Percentiles rank a stretch among this genome's conserved stretches.
Conservation (phyloP, 2,888 invertebrate genomes). For the Agonopterix arenella region DNA sequence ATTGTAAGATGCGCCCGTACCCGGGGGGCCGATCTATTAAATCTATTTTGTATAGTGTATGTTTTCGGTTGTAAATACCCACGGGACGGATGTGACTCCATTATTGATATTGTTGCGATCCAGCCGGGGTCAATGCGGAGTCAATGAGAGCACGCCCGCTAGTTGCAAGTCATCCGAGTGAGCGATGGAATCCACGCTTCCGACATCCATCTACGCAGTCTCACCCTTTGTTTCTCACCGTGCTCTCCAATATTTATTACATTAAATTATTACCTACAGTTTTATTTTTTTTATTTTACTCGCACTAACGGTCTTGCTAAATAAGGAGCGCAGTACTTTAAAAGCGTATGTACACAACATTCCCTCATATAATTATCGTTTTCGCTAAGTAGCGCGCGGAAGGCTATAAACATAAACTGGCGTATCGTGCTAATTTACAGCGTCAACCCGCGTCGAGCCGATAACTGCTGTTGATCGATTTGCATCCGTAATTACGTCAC, state of each 20-base stretch:
- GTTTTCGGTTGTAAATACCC: slow-evolving; percentile 37
- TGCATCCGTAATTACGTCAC: slow-evolving; percentile 75
- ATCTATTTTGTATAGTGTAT: slow-evolving; percentile 33
- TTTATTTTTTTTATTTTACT: not conserved
- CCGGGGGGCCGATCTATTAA: slow-evolving; percentile 59
- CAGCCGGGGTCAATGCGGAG: slow-evolving; percentile 65
- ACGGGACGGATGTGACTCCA: slow-evolving; percentile 56
- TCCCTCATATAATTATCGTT: slow-evolving; percentile 45
- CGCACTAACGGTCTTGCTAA: not conserved
- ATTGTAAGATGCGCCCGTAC: slow-evolving; percentile 25
- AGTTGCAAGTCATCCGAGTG: slow-evolving; percentile 67
- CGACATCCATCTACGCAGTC: slow-evolving; percentile 54
- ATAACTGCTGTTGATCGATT: slow-evolving; percentile 73
- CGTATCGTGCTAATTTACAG: slow-evolving; percentile 69
- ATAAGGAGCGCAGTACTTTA: not conserved
- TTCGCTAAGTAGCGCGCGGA: slow-evolving; percentile 57
- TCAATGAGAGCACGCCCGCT: slow-evolving; percentile 68
- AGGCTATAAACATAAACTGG: slow-evolving; percentile 64
- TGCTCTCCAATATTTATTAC: not conserved
- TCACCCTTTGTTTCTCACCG: slow-evolving; percentile 32
- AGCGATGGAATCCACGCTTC: slow-evolving; percentile 66
- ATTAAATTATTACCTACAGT: not conserved
- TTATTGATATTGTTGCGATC: slow-evolving; percentile 68
- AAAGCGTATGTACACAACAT: slow-evolving; percentile 1
- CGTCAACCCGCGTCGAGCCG: slow-evolving; percentile 64